Base-by-base conservation (phyloP, 2,888 invertebrate species). In the Latrodectus elegans region DNA sequence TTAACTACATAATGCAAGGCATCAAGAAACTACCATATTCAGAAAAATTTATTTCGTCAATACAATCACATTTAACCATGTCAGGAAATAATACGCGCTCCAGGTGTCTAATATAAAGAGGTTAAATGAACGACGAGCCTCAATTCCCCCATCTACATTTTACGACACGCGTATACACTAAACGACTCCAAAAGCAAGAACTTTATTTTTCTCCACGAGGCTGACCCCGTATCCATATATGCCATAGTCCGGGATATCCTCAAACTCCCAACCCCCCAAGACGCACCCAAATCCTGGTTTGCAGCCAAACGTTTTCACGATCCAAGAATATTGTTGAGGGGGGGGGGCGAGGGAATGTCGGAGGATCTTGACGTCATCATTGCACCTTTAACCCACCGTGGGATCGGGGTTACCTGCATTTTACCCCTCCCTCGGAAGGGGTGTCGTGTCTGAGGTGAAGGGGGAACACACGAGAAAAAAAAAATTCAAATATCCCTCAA, bases 331-430 rank as follows among this genome's bases (percentile, higher is more conserved):
- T 60, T 38, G 38, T 38, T 38, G 38, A 38, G 38, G 38, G 0
- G 4, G 4, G 38, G 38, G 4, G 22, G 38, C 51, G 53, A 52
- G 53, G 26, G 12, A 51, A n/a, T 73, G 53, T n/a, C 49, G 26
- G 12, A 49, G 68, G 52, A 38, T 60, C 64, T 22, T 81, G 73
- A 82, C 73, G 73, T 75, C 82, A 82, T 38, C 55, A n/a, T 53
- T 75, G 49, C 67, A 49, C 60, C 49, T 84, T 38, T 79, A 73
- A 85, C 86, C 86, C 80, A 86, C 86, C 86, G 86, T 86, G 86
- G 86, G 86, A 86, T 86, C 81, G 81, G 76, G 86, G 86, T 86
- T 86, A 86, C 86, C 86, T 86, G 80, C 60, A 64, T 60, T 60
- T 53, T 73, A 51, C 81, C 65, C 26, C 73, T 52, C 67, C 81